A percentile compares a stretch with the other conserved stretches of the same genome.
phyloP scores from a whole-genome alignment of 2,888 invertebrate genomes.

The Ditylenchus weischeri region DNA sequence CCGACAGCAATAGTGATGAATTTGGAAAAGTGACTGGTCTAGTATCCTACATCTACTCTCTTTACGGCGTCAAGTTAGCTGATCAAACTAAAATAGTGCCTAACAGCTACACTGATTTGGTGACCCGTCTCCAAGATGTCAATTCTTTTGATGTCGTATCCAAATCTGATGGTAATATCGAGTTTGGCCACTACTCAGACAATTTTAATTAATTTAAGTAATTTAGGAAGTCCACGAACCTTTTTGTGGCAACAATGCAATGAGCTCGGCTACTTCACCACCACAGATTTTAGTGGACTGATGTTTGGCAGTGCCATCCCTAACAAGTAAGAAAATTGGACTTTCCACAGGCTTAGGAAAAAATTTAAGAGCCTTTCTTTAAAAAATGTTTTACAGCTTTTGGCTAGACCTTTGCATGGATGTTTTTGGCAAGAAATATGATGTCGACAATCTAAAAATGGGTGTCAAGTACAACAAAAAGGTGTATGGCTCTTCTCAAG shows the following conservation, averaged over 20 bases:
- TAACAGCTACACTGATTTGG: background rate
- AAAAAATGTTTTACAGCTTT: slow-evolving; percentile 6
- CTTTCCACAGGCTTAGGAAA: too few species aligned
- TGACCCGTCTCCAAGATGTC: background rate
- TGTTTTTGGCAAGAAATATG: background rate
- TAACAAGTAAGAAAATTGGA: slow-evolving; percentile 6
- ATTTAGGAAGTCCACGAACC: background rate
- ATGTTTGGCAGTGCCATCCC: background rate
- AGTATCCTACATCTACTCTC: too few species aligned
- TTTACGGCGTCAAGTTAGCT: too few species aligned
- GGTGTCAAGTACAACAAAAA: slow-evolving; percentile 6
- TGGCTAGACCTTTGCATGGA: background rate
- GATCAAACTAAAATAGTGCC: too few species aligned
- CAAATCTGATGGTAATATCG: too few species aligned
- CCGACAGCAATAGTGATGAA: too few species aligned
- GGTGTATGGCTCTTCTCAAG: background rate
- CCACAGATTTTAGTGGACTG: slow-evolving; percentile 3
- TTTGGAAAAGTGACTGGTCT: too few species aligned
- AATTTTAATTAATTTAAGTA: too few species aligned
- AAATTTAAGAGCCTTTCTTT: too few species aligned
- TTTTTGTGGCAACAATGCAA: slow-evolving; percentile 8
- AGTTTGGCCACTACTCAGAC: background rate
- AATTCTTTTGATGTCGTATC: background rate
- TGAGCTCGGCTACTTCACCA: slow-evolving; percentile 6
- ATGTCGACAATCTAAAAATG: slow-evolving; percentile 5